Base-by-base conservation (phyloP, 2,113 vertebrate genomes). In the Lipotes vexillifer region DNA sequence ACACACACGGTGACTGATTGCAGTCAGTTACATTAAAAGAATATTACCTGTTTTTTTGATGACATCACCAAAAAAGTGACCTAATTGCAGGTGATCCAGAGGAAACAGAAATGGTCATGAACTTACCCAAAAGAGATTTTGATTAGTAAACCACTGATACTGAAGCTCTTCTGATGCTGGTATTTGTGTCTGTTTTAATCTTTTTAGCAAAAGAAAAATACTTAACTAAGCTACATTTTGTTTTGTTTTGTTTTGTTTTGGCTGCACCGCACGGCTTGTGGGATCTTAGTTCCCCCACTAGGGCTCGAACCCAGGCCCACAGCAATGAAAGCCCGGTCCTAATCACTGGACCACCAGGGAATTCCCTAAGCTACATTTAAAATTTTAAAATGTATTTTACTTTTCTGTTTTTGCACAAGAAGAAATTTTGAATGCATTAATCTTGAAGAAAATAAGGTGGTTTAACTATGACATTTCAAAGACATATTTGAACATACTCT, bases 381-480 rank as follows among this genome's bases (percentile, higher is more conserved):
- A 8, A 65, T 57, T 95, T 55, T 74, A 12, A 29, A 74, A 10
- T 61, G 6, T 36, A 63, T 46, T 95, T 44, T 69, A 80, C 61
- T 29, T 46, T 55, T 55, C 25, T 55, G 23, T 72, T 74, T 93
- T 72, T 83, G 44, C 15, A 18, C 20, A 82, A 89, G 57, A 92
- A 92, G n/a, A 69, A 88, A 93, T 29, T 96, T 94, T 90, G 36
- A 88, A 61, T 88, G 1, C 49, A 69, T 88, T 72, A 83, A 80
- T 74, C 29, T 84, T 81, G 11, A 14, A 93, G 44, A 94, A 97
- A 93, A 88, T 92, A 85, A 88, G 87, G 93, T 49, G n/a, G 12
- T 93, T 91, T 88, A 44, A 57, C 14, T 12, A 12, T 23, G 3
- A 65, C 52, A 66, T 93, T 96, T 91, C 17, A 81, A 72, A 90